Base-by-base conservation (phyloP, 2,113 vertebrate genomes). In the Oxyruncus cristatus region DNA sequence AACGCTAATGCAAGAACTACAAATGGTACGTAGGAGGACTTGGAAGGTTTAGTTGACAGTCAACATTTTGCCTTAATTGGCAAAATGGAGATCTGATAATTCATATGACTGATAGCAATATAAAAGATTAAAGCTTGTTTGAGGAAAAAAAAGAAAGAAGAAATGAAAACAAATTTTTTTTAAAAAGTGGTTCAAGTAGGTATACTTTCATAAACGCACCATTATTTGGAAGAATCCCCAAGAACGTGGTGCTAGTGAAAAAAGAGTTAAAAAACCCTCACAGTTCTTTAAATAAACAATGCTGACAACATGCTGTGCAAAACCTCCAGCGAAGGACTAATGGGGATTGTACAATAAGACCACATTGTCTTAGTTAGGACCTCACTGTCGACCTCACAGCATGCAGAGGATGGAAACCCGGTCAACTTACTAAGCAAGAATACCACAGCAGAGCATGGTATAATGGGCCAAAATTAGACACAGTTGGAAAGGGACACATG, bases 371-470 rank as follows among this genome's bases (percentile, higher is more conserved):
- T 84, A 61, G 49, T 70, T 78, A 88, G 65, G 50, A 80, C 63
- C 63, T 88, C 33, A 30, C 79, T 77, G 68, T 16, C 77, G 82
- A 93, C 83, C 79, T 92, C 88, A 77, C 83, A 94, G 91, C 88
- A 91, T 59, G 92, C 1, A 63, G 50, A 37, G 63, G 88, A 93
- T 80, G 59, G 72, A 96, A 93, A 96, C 7, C 9, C 93, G 85
- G 86, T 95, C 94, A 95, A 86, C 23, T 73, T 86, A 85, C 66
- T 72, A 75, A 85, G 88, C 27, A 76, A 61, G 88, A 95, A 95
- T 79, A 85, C 72, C 55, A 88, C 32, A 74, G 85, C 46, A 92
- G 67, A 93, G 88, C 23, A 80, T 22, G 46, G 46, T 58, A 83
- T 83, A 88, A 93, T 27, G 37, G 91, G 55, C 23, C 79, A 86